These are phyloP conservation scores for Strigamia transsilvanica DNA, from an alignment of 2,888 invertebrate genomes.

Conservation along the genomic window DNA sequence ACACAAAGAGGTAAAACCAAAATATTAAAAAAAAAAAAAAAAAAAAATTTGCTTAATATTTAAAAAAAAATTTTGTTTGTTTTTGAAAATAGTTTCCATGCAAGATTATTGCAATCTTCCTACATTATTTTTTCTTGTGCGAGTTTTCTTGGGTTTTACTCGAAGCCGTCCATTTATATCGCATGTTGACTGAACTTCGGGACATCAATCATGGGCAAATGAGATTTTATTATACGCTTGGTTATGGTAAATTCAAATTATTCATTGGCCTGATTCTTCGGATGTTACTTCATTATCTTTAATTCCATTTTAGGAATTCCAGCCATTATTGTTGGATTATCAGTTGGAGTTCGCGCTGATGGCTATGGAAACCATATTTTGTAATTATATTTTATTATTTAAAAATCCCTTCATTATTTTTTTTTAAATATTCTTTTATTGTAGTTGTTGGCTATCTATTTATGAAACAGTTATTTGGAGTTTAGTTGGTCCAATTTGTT, in stretches of 20 bases:
- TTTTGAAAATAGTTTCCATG: slow-evolving; percentile 75
- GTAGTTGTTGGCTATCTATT: slow-evolving; percentile 92
- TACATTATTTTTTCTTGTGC: slow-evolving; percentile 92
- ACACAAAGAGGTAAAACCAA: slow-evolving; percentile 76
- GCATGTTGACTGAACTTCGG: slow-evolving; percentile 93
- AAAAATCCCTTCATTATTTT: no score
- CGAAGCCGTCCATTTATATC: slow-evolving; percentile 89
- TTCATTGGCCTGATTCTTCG: background rate
- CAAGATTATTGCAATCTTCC: slow-evolving; percentile 85
- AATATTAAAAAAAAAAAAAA: slow-evolving; percentile 5
- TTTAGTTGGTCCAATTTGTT: slow-evolving; percentile 87
- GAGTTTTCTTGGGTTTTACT: slow-evolving; percentile 92
- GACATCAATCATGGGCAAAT: slow-evolving; percentile 96
- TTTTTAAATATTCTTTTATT: slow-evolving; percentile 59
- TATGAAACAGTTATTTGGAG: slow-evolving; percentile 96
- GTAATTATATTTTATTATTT: slow-evolving; percentile 72
- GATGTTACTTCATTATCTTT: background rate
- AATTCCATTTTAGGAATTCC: slow-evolving; percentile 68
- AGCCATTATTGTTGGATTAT: slow-evolving; percentile 87
- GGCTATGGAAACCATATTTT: slow-evolving; percentile 94
- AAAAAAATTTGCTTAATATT: no score
- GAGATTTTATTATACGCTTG: slow-evolving; percentile 88
- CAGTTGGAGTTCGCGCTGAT: slow-evolving; percentile 90
- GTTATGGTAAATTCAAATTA: slow-evolving; percentile 75
- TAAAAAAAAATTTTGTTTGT: slow-evolving; percentile 17